Conservation (phyloP, 2,888 invertebrate species). For the Drosophila siamana region DNA sequence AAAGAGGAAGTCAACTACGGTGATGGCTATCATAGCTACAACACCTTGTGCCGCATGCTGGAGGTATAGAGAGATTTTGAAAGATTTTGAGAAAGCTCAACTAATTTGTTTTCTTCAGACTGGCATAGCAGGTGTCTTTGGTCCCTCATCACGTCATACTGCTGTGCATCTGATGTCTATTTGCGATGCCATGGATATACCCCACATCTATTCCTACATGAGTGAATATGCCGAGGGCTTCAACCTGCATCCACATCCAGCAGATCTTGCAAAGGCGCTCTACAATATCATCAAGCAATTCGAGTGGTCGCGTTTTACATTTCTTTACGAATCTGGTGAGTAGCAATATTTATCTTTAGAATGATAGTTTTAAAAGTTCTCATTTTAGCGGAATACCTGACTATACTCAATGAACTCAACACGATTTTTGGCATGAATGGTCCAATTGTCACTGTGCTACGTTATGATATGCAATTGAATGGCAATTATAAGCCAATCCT, state of each 20-base stretch:
- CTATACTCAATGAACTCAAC: conserved; percentile 90
- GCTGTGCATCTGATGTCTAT: conserved; percentile 93
- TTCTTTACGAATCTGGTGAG: conserved; percentile 87
- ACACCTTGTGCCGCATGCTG: conserved; percentile 86
- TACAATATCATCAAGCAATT: conserved; percentile 89
- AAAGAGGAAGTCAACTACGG: conserved; percentile 86
- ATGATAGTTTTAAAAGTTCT: background rate
- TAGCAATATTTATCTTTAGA: background rate
- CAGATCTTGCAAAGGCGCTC: conserved; percentile 88
- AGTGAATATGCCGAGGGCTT: conserved; percentile 87
- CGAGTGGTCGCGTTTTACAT: conserved; percentile 93
- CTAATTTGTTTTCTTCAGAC: conserved; percentile 82
- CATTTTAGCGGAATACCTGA: conserved; percentile 86
- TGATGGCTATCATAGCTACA: conserved; percentile 87
- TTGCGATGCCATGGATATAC: conserved; percentile 93
- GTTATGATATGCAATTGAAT: conserved; percentile 88
- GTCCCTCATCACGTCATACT: conserved; percentile 90
- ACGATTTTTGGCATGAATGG: conserved; percentile 88
- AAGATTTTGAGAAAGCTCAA: background rate
- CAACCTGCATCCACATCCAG: conserved; percentile 91
- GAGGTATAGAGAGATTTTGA: conserved; percentile 83
- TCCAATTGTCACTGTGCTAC: conserved; percentile 87
- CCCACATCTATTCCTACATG: conserved; percentile 92
- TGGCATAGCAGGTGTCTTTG: conserved; percentile 93
- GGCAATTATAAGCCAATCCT: conserved; percentile 89